Evolutionary conservation across 2,797 vertebrate genomes (phyloP).

Genomic region (Mus minutoides): DNA sequence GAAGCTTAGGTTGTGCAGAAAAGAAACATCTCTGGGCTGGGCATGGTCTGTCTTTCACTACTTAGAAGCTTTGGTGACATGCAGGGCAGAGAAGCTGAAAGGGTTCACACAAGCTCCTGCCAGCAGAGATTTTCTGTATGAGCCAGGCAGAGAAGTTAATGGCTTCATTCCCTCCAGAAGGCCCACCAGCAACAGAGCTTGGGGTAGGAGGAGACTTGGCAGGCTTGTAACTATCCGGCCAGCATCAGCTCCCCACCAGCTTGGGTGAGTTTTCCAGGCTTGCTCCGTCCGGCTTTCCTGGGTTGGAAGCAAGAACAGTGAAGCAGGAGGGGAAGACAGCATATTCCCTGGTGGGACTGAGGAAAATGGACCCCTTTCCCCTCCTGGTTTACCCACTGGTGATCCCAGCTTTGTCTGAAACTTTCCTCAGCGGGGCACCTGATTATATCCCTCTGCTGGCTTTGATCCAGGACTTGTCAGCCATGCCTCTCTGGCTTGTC

Average conservation of each 20-base stretch:
- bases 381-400: not conserved
- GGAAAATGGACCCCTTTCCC: not conserved
- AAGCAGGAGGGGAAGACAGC: not conserved
- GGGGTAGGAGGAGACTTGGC: not conserved
- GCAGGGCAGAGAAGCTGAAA: not conserved
- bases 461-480: not conserved
- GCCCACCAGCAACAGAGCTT: not conserved
- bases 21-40: fast-evolving
- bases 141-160: not conserved
- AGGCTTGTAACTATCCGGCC: not conserved
- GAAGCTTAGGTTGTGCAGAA: not conserved
- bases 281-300: not conserved
- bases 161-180: not conserved
- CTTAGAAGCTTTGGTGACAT: not conserved
- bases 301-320: not conserved
- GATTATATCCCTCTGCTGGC: not conserved
- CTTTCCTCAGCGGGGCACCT: not conserved
- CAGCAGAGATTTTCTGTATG: not conserved
- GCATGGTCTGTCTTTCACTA: not conserved
- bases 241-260: slow-evolving; percentile 1
- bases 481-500: not conserved
- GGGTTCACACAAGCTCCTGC: not conserved
- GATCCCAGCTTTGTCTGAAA: not conserved
- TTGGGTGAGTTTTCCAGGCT: not conserved
- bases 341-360: not conserved